phyloP scores from a whole-genome alignment of 2,113 vertebrate species.

The Misgurnus mizolepis region DNA sequence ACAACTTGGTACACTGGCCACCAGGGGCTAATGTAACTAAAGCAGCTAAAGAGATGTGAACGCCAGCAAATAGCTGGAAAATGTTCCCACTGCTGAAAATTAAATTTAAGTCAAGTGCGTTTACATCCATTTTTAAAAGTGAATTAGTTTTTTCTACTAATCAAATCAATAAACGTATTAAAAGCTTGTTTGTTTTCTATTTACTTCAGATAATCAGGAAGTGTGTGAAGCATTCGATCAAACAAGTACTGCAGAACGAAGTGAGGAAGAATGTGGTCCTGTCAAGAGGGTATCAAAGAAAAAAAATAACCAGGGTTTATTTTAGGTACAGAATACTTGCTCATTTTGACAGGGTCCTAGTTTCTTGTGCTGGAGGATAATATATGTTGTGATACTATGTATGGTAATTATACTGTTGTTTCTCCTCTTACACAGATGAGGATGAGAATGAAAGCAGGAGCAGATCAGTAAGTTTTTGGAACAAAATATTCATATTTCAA shows the following conservation, averaged over 20 bases:
- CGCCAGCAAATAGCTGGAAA: constrained; percentile 17
- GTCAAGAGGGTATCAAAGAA: constrained; percentile 18
- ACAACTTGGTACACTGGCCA: constrained; percentile 29
- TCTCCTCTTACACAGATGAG: constrained; percentile 3
- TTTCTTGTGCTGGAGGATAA: neutral
- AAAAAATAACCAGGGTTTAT: constrained; percentile 7
- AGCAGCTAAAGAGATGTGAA: constrained; percentile 10
- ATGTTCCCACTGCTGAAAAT: constrained; percentile 9
- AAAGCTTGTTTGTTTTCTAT: neutral
- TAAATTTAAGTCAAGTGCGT: neutral
- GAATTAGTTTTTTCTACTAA: neutral
- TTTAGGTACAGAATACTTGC: neutral
- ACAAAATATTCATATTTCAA: no score
- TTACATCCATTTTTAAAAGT: neutral
- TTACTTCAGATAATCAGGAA: neutral
- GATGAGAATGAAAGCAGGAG: no score
- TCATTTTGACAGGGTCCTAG: neutral
- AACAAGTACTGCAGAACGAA: constrained; percentile 33
- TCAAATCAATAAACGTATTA: neutral
- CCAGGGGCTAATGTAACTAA: constrained; percentile 6
- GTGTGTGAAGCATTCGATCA: neutral
- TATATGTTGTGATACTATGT: neutral
- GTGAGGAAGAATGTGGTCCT: constrained; percentile 30
- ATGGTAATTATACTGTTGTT: neutral
- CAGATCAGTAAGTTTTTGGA: no score